Evolutionary conservation across 2,888 invertebrate species (phyloP), one percentile per base, ranked within the genome.

Genomic region (Oligia fasciuncula): DNA sequence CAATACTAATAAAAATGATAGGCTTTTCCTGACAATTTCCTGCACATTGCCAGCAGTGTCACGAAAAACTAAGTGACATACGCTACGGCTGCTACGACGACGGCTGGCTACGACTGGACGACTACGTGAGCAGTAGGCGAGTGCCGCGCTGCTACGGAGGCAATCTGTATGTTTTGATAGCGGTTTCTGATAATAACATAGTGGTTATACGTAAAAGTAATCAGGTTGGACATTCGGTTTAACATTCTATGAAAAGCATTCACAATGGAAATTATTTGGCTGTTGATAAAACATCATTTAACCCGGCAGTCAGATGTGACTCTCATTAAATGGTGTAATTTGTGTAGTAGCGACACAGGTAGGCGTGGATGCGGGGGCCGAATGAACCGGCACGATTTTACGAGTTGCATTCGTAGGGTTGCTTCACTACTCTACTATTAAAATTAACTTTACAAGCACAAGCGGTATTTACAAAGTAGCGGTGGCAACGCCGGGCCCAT

Each of bases 351-450:
- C 60, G 49, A 54, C 71, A 73, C 29, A 13, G n/a, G 73, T 85
- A 77, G 65, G 54, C 63, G 51, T 57, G 67, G 67, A 86, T 86
- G 83, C 86, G 77, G 77, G 68, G 63, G 74, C 69, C 72, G 72
- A 86, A 86, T 84, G 77, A 69, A 77, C 74, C 69, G 62, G 72
- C 74, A 75, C 84, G 72, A 70, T 84, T 85, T 74, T 84, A 87
- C 79, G 49, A 62, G 43, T 57, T 51, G 68, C 62, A 35, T 74
- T 57, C 13, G 69, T 75, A 83, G 84, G 83, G 84, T 66, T 83
- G 72, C n/a, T 23, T 17, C 17, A 19, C 23, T 60, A 17, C 1
- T 75, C 19, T 75, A 46, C 8, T 46, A 35, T 9, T 43, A 43
- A 73, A 54, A 51, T 19, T 4, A 17, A 35, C 1, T 51, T 49